phyloP scores from a whole-genome alignment of 2,113 vertebrate genomes.

The Accipiter cooperii region DNA sequence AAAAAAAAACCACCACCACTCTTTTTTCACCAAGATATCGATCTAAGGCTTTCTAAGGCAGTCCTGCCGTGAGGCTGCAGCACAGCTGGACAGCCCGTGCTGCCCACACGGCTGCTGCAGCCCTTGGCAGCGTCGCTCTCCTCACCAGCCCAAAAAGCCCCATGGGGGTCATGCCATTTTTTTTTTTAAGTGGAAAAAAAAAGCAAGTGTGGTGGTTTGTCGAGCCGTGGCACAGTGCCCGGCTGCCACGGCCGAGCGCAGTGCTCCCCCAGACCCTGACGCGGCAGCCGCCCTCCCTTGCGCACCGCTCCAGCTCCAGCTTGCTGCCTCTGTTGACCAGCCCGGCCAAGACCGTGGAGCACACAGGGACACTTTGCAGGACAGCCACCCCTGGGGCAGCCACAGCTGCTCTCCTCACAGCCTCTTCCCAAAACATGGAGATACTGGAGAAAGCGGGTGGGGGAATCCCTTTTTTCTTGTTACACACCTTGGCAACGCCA shows the following conservation, averaged over 20 bases:
- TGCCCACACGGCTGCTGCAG: background rate
- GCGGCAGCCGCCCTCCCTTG: background rate
- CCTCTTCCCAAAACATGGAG: too few species aligned
- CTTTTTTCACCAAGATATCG: fast-evolving
- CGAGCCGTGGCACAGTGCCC: fast-evolving
- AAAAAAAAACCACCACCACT: background rate
- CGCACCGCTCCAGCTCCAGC: background rate
- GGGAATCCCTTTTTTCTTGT: fast-evolving
- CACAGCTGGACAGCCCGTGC: fast-evolving
- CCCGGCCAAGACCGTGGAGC: background rate
- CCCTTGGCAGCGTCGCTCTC: background rate
- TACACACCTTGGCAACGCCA: too few species aligned
- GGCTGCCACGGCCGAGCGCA: fast-evolving
- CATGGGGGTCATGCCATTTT: fast-evolving
- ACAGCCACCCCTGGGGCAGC: background rate
- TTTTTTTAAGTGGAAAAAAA: background rate
- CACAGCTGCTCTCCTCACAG: background rate
- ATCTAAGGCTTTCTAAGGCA: background rate
- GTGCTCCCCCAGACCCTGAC: fast-evolving
- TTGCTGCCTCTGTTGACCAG: background rate
- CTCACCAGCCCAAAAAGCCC: background rate
- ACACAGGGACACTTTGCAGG: background rate
- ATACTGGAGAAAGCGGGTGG: background rate
- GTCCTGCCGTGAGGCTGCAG: fast-evolving
- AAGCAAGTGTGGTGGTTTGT: background rate